Evolutionary conservation across 2,888 invertebrate species (phyloP).

Genomic region (Conistra vaccinii): DNA sequence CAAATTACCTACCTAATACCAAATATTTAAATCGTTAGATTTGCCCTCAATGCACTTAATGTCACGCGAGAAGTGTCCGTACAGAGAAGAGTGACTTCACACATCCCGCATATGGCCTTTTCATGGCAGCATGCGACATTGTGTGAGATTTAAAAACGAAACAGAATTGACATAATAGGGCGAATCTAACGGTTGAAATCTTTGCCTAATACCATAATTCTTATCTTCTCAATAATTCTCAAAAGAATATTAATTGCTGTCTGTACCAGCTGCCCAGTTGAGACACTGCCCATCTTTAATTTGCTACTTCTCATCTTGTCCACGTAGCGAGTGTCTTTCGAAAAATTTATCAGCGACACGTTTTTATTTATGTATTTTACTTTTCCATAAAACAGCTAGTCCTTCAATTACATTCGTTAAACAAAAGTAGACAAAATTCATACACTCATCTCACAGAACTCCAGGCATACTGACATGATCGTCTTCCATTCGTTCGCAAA

Average conservation of each 20-base stretch:
- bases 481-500: neutral
- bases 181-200: neutral
- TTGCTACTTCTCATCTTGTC: neutral
- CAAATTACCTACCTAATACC: neutral
- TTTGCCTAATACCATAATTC: neutral
- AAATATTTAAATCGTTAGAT: neutral
- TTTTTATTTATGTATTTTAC: neutral
- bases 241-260: neutral
- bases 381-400: neutral
- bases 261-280: neutral
- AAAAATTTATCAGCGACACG: neutral
- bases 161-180: neutral
- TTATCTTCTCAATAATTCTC: neutral
- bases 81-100: neutral
- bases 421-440: neutral
- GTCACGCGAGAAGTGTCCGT: neutral
- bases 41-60: neutral
- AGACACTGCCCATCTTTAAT: neutral
- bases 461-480: neutral
- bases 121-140: neutral
- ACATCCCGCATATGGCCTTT: neutral
- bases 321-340: neutral
- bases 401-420: neutral
- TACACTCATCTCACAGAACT: neutral
- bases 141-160: neutral